Conservation (phyloP, 2,113 vertebrate genomes). For the Psettodes erumei region DNA sequence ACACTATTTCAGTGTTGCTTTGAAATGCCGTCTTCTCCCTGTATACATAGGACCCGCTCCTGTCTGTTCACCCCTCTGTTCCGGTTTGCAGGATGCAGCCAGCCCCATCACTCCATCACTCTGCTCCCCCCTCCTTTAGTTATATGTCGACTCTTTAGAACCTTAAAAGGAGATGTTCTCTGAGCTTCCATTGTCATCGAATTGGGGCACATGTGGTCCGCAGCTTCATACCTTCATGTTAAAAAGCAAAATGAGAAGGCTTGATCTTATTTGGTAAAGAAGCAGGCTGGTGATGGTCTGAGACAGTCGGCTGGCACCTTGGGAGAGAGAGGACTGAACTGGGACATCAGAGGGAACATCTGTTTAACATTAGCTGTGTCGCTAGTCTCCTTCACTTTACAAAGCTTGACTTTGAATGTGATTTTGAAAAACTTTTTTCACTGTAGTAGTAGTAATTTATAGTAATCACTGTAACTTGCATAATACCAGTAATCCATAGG, state of each 20-base stretch:
- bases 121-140: background rate
- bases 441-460: background rate
- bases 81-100: conserved; percentile 16
- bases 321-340: conserved; percentile 38
- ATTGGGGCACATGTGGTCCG: conserved; percentile 58
- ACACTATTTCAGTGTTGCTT: conserved; percentile 7
- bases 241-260: conserved; percentile 37
- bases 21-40: background rate
- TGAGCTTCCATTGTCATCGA: conserved; percentile 45
- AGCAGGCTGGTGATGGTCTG: conserved; percentile 9
- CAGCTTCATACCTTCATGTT: conserved; percentile 51
- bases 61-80: conserved; percentile 4
- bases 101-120: conserved; percentile 33
- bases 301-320: conserved; percentile 52
- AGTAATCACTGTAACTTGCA: conserved; percentile 1
- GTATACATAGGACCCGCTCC: background rate
- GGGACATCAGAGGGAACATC: conserved; percentile 63
- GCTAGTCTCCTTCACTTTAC: conserved; percentile 27
- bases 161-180: conserved; percentile 74
- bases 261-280: conserved; percentile 48
- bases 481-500: conserved; percentile 5
- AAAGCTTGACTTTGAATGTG: conserved; percentile 20
- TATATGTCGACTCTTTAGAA: conserved; percentile 41
- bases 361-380: conserved; percentile 65
- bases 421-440: conserved; percentile 16